Base-by-base conservation (phyloP, 2,113 vertebrate genomes). In the Ctenomys sociabilis region DNA sequence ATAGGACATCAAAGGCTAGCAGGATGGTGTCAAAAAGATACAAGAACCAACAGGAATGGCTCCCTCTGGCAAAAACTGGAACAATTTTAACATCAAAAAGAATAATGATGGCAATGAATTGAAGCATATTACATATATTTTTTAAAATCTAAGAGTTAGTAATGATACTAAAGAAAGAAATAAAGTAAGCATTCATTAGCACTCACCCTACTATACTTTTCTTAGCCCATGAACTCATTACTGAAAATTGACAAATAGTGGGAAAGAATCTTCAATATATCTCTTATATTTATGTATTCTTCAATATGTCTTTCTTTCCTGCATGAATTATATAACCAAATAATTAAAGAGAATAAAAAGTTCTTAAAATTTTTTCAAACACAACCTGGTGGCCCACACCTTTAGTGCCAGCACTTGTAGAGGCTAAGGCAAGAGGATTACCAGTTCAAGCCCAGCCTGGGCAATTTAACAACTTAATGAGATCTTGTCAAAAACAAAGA, bases 281-380 rank as follows among this genome's bases (percentile, higher is more conserved):
- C 57, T 59, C 21, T 59, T 59, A 59, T 59, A 59, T 59, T 59
- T 59, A 59, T 59, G 21, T 59, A 19, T 59, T 59, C 57, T 59
- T 59, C 57, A 7, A 52, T 35, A 52, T 49, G 14, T 54, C 13
- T 91, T 86, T 43, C 45, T 91, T 90, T 85, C 59, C 68, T 81
- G 28, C 7, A 45, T 93, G 63, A 93, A 88, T 63, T 89, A 3
- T 83, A 91, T 91, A 88, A 86, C 32, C 54, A 94, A 92, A 95
- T 80, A 78, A 61, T 59, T 64, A 49, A 91, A 78, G 21, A 87
- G 12, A 77, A 77, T 80, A 63, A 61, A 70, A 68, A 66, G 1
- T 72, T 94, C 22, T 88, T 81, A 22, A 85, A 82, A 90, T n/a
- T 43, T 81, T 92, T 78, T 30, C 26, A 95, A 78, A 28, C 14